Conservation (phyloP, 2,113 vertebrate species). For the Pycnonotus jocosus region DNA sequence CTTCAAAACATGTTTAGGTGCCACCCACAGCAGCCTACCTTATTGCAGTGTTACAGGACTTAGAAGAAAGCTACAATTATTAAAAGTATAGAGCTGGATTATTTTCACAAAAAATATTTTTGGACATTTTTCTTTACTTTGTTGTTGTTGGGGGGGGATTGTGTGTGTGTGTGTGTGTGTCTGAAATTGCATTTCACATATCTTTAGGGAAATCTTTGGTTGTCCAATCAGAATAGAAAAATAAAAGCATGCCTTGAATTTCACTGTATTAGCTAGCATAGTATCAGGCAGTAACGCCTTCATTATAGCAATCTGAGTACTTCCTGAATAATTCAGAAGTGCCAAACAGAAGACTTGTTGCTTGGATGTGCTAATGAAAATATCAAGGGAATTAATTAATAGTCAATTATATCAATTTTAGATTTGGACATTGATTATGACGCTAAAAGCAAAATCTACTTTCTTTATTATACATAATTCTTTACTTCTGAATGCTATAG, state of each 20-base stretch:
- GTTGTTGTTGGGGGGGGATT: too few species aligned
- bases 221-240: background rate
- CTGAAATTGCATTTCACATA: background rate
- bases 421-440: constrained; percentile 80
- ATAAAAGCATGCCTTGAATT: constrained; percentile 50
- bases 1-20: background rate
- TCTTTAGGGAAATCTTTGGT: constrained; percentile 15
- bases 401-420: constrained; percentile 90
- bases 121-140: background rate
- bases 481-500: background rate
- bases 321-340: constrained; percentile 82
- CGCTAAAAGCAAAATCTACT: constrained; percentile 68
- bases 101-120: background rate
- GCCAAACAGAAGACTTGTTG: constrained; percentile 81
- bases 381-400: constrained; percentile 94
- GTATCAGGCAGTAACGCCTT: constrained; percentile 63
- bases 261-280: constrained; percentile 51
- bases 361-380: constrained; percentile 85
- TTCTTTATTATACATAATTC: constrained; percentile 6
- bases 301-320: constrained; percentile 69
- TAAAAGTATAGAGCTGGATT: background rate
- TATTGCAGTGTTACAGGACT: background rate
- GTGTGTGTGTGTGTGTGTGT: background rate
- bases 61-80: background rate
- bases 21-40: background rate